Evolutionary conservation across 2,113 vertebrate genomes (phyloP), one percentile per base, ranked within the genome.

Genomic region (Pleuronectes platessa): DNA sequence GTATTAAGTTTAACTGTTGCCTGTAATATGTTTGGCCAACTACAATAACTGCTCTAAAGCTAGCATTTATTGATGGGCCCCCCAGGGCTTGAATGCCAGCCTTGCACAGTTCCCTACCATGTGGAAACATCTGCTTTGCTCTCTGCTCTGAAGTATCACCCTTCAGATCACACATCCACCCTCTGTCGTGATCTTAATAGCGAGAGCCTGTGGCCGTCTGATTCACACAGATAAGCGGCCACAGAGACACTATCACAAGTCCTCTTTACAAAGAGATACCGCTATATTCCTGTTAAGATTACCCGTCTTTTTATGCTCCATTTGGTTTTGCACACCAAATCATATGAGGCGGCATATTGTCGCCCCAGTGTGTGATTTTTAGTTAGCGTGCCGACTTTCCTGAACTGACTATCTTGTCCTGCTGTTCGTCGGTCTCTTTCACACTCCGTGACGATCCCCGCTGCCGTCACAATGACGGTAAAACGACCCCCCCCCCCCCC

Each of bases 51-150:
- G 66, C 67, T 84, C 61, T 61, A 83, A 83, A 86, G 71, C 61
- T 60, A 61, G 76, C 70, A 67, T 51, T 74, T 82, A 81, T 86
- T 47, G 35, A 78, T 31, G 54, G 76, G 10, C 60, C 65, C 84
- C 86, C 80, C 12, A 72, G 82, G 70, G 88, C 61, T 78, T 56
- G 14, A 65, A 66, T 55, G 31, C 70, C 71, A 80, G 74, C 81
- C 84, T 79, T 0, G 65, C 59, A n/a, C 31, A 71, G 64, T 51
- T 79, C 86, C 86, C 60, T 88, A 77, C 53, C 62, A 23, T 78
- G 18, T 58, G 31, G 77, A 82, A 88, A 76, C 79, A 75, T 87
- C 68, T 75, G 73, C 56, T 89, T 83, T 86, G 82, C 87, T 89
- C 76, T 74, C 21, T 1, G 23, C 68, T 80, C 68, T 72, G 37